Evolutionary conservation across 2,113 vertebrate species (phyloP).

Genomic region (Willisornis vidua): DNA sequence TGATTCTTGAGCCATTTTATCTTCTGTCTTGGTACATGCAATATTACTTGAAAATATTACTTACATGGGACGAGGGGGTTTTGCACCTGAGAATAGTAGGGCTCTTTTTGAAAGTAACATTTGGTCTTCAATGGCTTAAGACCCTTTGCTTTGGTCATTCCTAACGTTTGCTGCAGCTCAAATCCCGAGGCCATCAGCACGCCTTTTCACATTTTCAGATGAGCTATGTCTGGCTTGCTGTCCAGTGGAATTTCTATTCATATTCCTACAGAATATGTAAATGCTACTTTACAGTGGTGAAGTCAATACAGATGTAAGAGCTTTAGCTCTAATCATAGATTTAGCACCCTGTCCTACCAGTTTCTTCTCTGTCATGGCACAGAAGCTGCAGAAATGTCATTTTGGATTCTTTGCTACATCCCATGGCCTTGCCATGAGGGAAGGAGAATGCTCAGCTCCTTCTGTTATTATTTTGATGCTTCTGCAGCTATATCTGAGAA

Average conservation of each 20-base stretch:
- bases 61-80: background rate
- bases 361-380: background rate
- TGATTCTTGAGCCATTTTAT: background rate
- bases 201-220: background rate
- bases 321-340: background rate
- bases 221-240: background rate
- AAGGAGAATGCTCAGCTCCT: background rate
- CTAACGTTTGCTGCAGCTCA: background rate
- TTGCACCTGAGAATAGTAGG: background rate
- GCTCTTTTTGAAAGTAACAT: background rate
- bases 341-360: background rate
- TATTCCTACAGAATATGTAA: background rate
- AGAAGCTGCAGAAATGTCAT: background rate
- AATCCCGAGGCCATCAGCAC: background rate
- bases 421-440: background rate
- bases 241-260: background rate
- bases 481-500: background rate
- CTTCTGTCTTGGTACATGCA: background rate
- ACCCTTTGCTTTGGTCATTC: background rate
- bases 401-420: background rate
- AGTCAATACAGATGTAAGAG: background rate
- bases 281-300: rapidly evolving
- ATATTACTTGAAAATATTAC: background rate
- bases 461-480: background rate
- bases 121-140: background rate